These are phyloP conservation scores for Sinocyclocheilus anophthalmus DNA, from an alignment of 2,113 vertebrate genomes.

Conservation along the genomic window DNA sequence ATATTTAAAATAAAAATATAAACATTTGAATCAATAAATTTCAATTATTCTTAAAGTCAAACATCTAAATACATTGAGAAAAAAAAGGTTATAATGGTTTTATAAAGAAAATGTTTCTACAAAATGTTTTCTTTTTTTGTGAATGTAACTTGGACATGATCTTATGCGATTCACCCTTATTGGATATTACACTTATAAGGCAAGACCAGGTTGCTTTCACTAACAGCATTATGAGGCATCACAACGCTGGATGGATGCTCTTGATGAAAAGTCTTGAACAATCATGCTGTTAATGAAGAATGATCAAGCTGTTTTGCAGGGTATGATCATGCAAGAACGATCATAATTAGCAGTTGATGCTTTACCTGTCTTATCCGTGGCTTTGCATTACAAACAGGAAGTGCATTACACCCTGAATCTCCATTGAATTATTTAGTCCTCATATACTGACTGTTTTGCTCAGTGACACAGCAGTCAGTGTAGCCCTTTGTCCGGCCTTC, in stretches of 20 bases:
- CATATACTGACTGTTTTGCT: slow-evolving; percentile 4
- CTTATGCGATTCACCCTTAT: no score
- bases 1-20: no score
- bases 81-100: no score
- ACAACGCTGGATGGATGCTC: neutral
- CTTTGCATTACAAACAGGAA: neutral
- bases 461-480: slow-evolving; percentile 4
- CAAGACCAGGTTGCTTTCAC: no score
- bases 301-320: neutral
- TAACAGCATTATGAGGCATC: neutral
- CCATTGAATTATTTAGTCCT: slow-evolving; percentile 4
- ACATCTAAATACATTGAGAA: no score
- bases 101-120: no score
- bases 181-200: no score
- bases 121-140: no score
- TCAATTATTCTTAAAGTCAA: no score
- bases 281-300: slow-evolving; percentile 17
- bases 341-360: neutral
- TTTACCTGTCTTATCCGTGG: neutral
- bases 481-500: slow-evolving; percentile 20
- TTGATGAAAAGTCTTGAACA: neutral
- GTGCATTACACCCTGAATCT: neutral
- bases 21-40: no score
- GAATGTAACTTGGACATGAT: no score
- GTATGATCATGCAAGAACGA: slow-evolving; percentile 3